A percentile compares a stretch with the other conserved stretches of the same genome.
phyloP scores from a whole-genome alignment of 2,888 invertebrate genomes.

The Leptopilina drosophilae region DNA sequence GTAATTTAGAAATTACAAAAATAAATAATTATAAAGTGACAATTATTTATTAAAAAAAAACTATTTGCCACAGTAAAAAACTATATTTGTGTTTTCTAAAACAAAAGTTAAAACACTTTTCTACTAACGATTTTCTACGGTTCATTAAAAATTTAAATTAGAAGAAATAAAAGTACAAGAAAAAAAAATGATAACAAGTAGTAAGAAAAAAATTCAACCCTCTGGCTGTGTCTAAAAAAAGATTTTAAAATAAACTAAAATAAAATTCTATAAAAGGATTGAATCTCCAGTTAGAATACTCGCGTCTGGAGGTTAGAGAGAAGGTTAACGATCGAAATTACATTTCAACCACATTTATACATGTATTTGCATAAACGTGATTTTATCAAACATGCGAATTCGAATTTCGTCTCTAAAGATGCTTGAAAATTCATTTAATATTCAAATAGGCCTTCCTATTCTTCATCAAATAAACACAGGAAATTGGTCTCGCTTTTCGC shows the following conservation, averaged over 20 bases:
- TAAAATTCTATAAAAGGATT: slow-evolving; percentile 4
- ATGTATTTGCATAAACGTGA: slow-evolving; percentile 47
- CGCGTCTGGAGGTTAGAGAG: slow-evolving; percentile 51
- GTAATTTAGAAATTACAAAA: too few species aligned
- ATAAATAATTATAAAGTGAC: too few species aligned
- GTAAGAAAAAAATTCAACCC: background rate
- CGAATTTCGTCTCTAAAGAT: background rate
- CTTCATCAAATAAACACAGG: slow-evolving; percentile 10
- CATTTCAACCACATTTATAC: slow-evolving; percentile 28
- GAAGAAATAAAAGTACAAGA: background rate
- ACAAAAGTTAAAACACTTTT: too few species aligned
- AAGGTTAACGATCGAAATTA: slow-evolving; percentile 52
- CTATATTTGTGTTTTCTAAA: too few species aligned
- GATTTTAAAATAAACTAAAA: background rate
- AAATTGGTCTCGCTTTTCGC: slow-evolving; percentile 2
- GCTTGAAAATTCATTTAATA: background rate
- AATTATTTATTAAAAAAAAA: too few species aligned
- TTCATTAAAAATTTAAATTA: too few species aligned
- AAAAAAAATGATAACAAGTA: background rate
- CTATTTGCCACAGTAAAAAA: too few species aligned
- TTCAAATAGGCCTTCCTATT: background rate
- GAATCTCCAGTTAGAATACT: too few species aligned
- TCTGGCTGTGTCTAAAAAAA: background rate
- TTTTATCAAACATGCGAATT: slow-evolving; percentile 21
- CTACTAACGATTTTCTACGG: too few species aligned